Base-by-base conservation (phyloP, 2,113 vertebrate genomes). In the Campylorhamphus procurvoides region DNA sequence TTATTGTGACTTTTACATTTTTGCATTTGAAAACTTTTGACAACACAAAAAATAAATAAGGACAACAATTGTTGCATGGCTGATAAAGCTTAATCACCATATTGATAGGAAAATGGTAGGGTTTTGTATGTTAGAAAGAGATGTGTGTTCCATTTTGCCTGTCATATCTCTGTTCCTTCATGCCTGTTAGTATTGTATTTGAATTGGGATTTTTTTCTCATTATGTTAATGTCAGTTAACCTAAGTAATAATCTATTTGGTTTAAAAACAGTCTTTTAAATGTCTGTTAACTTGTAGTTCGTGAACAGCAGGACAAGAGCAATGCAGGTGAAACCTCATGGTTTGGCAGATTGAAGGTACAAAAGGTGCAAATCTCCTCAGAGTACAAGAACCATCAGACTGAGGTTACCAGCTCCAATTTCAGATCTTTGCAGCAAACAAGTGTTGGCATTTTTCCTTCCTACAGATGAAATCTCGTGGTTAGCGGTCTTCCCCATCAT, bases 1-100 rank as follows among this genome's bases (percentile, higher is more conserved):
- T 99, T 98, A 98, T 96, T 97, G 97, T 96, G 97, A 97, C 91
- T 97, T 96, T 84, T 92, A 71, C 37, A 46, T 64, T 87, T 81
- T 97, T 98, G 92, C 97, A 97, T 97, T 96, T 97, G 97, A 96
- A 98, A 98, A 68, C 91, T 93, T 92, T 73, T 81, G 35, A 71
- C 82, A 82, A 14, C 24, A 44, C 17, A 47, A 50, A 89, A 86
- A 76, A 66, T 64, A 84, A 66, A 81, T 35, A 66, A 63, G n/a
- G 49, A 37, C 37, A 69, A 49, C 14, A 27, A 39, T 62, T 71
- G 25, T 53, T 60, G 22, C 27, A 40, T 40, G 39, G 35, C 37
- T 90, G 69, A 49, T 78, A 72, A 87, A 77, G 46, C 19, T 76
- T 87, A 47, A 72, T 92, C 64, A 76, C 46, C 49, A 9, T 49